These are phyloP conservation scores for Conomelus anceps DNA, from an alignment of 2,888 invertebrate species.

Conservation along the genomic window DNA sequence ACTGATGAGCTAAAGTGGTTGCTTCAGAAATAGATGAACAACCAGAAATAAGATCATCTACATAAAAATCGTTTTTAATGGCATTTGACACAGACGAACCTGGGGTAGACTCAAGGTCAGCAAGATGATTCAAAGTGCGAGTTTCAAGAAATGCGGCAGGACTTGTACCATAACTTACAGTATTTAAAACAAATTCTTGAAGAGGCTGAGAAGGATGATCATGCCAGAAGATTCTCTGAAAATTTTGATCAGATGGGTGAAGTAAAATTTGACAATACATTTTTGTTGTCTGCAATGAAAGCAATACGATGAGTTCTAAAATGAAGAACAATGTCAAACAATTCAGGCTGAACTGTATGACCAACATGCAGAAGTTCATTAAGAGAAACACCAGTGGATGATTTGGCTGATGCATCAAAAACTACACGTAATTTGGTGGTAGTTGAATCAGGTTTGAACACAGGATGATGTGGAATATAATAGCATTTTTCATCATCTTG, in stretches of 20 bases:
- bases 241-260: slow-evolving; percentile 32
- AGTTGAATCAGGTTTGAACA: too few species aligned
- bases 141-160: slow-evolving; percentile 37
- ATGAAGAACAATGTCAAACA: slow-evolving; percentile 36
- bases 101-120: slow-evolving; percentile 27
- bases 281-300: slow-evolving; percentile 40
- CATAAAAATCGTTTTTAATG: too few species aligned
- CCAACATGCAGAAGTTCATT: slow-evolving; percentile 39
- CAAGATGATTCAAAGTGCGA: slow-evolving; percentile 34
- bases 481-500: neutral
- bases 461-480: slow-evolving; percentile 35
- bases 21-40: too few species aligned
- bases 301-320: slow-evolving; percentile 36
- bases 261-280: slow-evolving; percentile 39
- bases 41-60: too few species aligned
- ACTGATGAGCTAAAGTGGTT: neutral
- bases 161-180: slow-evolving; percentile 39
- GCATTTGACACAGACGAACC: slow-evolving; percentile 19
- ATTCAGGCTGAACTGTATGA: slow-evolving; percentile 37
- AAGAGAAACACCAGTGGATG: slow-evolving; percentile 35
- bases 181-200: slow-evolving; percentile 33
- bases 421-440: too few species aligned
- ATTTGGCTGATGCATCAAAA: slow-evolving; percentile 29
- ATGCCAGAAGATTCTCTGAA: slow-evolving; percentile 40
- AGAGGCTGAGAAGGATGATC: slow-evolving; percentile 21